A percentile compares a stretch with the other conserved stretches of the same genome.
Conservation (phyloP, 2,113 vertebrate species). For the Bujurquina vittata region DNA sequence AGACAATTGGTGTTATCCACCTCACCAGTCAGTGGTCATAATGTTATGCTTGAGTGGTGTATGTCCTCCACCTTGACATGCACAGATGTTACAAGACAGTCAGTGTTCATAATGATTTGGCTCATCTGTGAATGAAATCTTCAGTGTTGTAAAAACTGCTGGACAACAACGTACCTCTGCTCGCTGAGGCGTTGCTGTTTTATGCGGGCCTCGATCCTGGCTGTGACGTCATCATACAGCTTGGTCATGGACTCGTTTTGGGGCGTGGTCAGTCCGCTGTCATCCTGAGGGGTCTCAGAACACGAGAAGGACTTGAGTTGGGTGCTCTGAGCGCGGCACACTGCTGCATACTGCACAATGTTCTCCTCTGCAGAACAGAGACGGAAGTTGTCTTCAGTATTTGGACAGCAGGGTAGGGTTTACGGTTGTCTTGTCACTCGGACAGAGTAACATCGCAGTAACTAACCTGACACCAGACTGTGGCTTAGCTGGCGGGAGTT, state of each 20-base stretch:
- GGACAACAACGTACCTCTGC: slow-evolving; percentile 29
- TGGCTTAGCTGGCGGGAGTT: slow-evolving; percentile 80
- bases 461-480: slow-evolving; percentile 78
- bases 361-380: slow-evolving; percentile 62
- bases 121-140: not conserved
- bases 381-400: not conserved
- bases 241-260: slow-evolving; percentile 75
- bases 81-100: not conserved
- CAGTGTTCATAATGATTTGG: not conserved
- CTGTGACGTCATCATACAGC: slow-evolving; percentile 80
- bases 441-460: too few species aligned
- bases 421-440: not conserved
- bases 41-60: too few species aligned
- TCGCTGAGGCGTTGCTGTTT: slow-evolving; percentile 64
- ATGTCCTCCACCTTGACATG: not conserved
- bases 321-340: slow-evolving; percentile 71
- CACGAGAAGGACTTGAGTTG: slow-evolving; percentile 76
- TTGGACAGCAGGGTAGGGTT: not conserved
- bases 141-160: not conserved
- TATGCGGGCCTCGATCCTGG: slow-evolving; percentile 69
- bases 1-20: too few species aligned
- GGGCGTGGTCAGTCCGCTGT: slow-evolving; percentile 68
- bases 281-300: slow-evolving; percentile 80
- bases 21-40: too few species aligned
- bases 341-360: slow-evolving; percentile 62